Conservation (phyloP, 1,140 invertebrate species). For the Caerostris darwini region DNA sequence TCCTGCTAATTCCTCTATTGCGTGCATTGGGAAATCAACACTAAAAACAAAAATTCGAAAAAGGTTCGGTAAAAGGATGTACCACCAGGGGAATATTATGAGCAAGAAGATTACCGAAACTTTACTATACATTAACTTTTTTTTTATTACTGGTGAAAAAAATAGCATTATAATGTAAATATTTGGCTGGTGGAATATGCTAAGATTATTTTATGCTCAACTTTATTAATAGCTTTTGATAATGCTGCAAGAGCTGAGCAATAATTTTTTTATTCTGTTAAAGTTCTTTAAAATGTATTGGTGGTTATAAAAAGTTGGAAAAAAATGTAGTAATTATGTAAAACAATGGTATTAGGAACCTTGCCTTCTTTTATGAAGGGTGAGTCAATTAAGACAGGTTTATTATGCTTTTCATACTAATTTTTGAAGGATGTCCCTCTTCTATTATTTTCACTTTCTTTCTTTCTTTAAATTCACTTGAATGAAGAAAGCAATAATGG, state of each 20-base stretch:
- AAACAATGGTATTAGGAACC: neutral
- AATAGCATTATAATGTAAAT: neutral
- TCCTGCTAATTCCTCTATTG: constrained; percentile 36
- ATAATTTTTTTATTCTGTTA: neutral
- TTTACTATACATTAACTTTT: neutral
- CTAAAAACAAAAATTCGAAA: constrained; percentile 30
- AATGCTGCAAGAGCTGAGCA: neutral
- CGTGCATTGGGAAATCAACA: constrained; percentile 32
- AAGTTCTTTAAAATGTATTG: constrained; percentile 1
- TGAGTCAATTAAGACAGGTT: constrained; percentile 26
- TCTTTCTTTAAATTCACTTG: neutral
- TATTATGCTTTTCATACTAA: neutral
- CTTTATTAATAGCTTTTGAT: neutral
- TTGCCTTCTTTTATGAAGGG: neutral
- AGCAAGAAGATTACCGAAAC: neutral
- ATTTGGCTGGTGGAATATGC: neutral
- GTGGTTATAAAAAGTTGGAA: neutral
- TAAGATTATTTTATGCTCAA: neutral
- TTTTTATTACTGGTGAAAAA: neutral
- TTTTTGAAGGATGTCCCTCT: neutral
- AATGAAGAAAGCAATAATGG: neutral
- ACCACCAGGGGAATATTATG: neutral
- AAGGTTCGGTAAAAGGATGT: neutral
- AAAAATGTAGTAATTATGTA: constrained; percentile 20
- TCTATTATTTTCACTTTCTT: neutral